Conservation (phyloP, 2,888 invertebrate species). For the Buathra laborator region DNA sequence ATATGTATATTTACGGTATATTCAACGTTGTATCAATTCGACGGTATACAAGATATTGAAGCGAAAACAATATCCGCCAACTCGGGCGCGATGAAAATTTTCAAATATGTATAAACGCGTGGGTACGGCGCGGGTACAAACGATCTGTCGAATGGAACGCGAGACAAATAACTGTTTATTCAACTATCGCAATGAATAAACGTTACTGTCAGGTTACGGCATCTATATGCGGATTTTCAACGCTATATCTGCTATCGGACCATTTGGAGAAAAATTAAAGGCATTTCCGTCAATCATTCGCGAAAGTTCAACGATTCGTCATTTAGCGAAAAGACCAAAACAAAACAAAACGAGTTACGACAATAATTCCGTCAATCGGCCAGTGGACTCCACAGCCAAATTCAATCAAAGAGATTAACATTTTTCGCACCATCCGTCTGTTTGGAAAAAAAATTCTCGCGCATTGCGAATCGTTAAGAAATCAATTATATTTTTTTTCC, state of each 20-base stretch:
- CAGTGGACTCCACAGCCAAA: too few relatives aligned
- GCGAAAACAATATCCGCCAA: slow-evolving; percentile 52
- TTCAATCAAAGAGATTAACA: too few relatives aligned
- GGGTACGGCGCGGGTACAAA: slow-evolving; percentile 19
- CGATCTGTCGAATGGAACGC: slow-evolving; percentile 46
- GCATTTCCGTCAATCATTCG: slow-evolving; percentile 28
- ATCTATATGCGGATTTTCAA: slow-evolving; percentile 17
- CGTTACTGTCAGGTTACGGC: slow-evolving; percentile 24
- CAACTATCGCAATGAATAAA: slow-evolving; percentile 56
- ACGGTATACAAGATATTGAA: slow-evolving; percentile 44
- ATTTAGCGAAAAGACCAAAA: not conserved
- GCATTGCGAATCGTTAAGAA: too few relatives aligned
- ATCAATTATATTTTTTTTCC: too few relatives aligned
- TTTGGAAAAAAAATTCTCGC: too few relatives aligned
- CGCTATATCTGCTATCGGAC: slow-evolving; percentile 8
- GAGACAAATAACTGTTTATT: slow-evolving; percentile 50
- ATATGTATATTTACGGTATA: not conserved
- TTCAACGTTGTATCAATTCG: slow-evolving; percentile 31
- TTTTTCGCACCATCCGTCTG: too few relatives aligned
- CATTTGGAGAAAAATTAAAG: slow-evolving; percentile 20
- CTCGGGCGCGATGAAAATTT: slow-evolving; percentile 44
- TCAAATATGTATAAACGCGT: slow-evolving; percentile 19
- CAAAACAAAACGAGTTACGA: too few relatives aligned
- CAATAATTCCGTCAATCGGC: too few relatives aligned
- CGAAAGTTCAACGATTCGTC: slow-evolving; percentile 2